Conservation (phyloP, 2,888 invertebrate species). For the Eristalis tenax region DNA sequence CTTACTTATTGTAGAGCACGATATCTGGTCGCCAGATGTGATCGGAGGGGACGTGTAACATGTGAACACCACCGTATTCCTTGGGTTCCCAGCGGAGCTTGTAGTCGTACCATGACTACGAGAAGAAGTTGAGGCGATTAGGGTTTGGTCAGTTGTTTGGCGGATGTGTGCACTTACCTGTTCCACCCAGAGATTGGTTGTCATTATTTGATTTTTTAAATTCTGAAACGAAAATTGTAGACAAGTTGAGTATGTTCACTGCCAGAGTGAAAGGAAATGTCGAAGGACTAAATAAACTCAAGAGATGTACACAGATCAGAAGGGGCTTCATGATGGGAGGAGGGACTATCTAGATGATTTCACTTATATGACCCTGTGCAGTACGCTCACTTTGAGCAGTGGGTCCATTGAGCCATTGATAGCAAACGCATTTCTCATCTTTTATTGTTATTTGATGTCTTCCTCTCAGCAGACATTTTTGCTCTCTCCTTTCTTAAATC, state of each 20-base stretch:
- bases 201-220: conserved; percentile 96
- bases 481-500: too few species aligned
- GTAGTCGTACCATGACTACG: conserved; percentile 92
- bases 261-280: neutral
- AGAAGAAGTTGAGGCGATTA: neutral
- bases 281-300: neutral
- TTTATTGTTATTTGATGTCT: too few species aligned
- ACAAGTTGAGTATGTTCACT: neutral
- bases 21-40: conserved; percentile 93
- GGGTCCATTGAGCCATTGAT: too few species aligned
- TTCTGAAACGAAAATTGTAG: conserved; percentile 86
- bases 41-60: conserved; percentile 92
- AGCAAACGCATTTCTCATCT: too few species aligned
- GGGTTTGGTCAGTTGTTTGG: neutral
- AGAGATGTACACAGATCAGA: too few species aligned
- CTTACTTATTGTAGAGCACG: conserved; percentile 91
- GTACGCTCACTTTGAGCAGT: too few species aligned
- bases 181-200: conserved; percentile 89
- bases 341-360: too few species aligned
- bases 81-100: conserved; percentile 93
- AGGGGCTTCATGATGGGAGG: too few species aligned
- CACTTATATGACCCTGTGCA: too few species aligned
- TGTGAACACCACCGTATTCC: conserved; percentile 92
- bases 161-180: conserved; percentile 83
- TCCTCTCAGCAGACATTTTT: too few species aligned